Base-by-base conservation (phyloP, 2,113 vertebrate species). In the Phalacrocorax aristotelis region DNA sequence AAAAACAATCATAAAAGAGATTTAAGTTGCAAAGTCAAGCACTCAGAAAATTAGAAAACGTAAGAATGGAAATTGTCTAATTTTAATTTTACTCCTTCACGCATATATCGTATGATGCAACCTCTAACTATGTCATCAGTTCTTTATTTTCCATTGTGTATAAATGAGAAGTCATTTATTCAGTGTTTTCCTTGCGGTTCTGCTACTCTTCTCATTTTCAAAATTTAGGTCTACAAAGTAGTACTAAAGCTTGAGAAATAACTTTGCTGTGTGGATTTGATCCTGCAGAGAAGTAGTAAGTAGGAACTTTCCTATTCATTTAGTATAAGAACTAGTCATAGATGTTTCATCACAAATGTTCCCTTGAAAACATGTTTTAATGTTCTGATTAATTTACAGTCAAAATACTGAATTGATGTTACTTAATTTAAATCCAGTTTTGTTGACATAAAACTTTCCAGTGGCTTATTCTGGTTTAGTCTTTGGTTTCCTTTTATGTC, bases 401-500 rank as follows among this genome's bases (percentile, higher is more conserved):
- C 90, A 90, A 89, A 97, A 92, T 94, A 95, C 15, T 36, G 4
- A 94, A 90, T 74, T 93, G 83, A 90, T 94, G 95, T 96, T 96
- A 89, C 90, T 93, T 95, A 92, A 93, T 96, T 95, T 95, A 95
- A 87, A 95, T 87, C 48, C 74, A 49, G 40, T 89, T 95, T 95
- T 93, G 91, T 96, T 95, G 93, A 92, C 94, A 92, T 89, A 91
- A 96, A 95, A 92, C 80, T 97, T 97, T 97, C 95, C 96, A 91
- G 86, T 93, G 89, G 91, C 84, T 97, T 96, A 79, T 95, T 95
- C 96, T 95, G 83, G 54, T 96, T 95, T 89, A 95, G 94, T 77
- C 74, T 79, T 95, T 90, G 90, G 93, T 94, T 96, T 97, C 95
- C 95, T 95, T 97, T 95, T 97, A 97, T 96, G 95, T 96, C 95